Base-by-base conservation (phyloP, 2,888 invertebrate genomes). In the Pharmacophagus antenor region DNA sequence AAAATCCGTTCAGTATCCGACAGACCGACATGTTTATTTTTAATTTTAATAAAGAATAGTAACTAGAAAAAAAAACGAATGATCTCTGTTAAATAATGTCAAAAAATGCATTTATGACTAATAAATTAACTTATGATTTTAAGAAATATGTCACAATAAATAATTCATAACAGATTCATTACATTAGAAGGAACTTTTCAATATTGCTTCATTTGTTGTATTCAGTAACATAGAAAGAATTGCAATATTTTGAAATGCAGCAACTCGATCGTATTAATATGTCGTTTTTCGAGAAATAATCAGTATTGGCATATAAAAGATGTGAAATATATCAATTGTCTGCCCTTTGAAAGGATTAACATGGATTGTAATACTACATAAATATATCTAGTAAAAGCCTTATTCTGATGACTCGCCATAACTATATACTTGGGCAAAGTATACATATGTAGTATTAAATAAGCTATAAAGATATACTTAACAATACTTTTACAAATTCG, bases 121-220 rank as follows among this genome's bases (percentile, higher is more conserved):
- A 37, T n/a, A 37, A 37, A n/a, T n/a, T n/a, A n/a, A 37, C 37
- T 37, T 37, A 37, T n/a, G 15, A 15, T 37, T n/a, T n/a, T 15
- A 6, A 37, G 37, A 37, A n/a, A 37, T 37, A 37, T 37, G 37
- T n/a, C 15, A 37, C 8, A 15, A 37, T 37, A 37, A 37, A 37
- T 37, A 37, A 37, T 37, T 37, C 37, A 37, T n/a, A 37, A n/a
- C n/a, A 37, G n/a, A 37, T 37, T 37, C n/a, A 37, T 37, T n/a
- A 37, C 37, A 4, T 5, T n/a, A n/a, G 37, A n/a, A 37, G n/a
- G 15, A 37, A 15, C 15, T 15, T 37, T 37, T 37, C 37, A 37
- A 37, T 37, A 37, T 37, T 37, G 37, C n/a, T 37, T n/a, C n/a
- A n/a, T 37, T 37, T 37, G 37, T n/a, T 37, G n/a, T 8, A n/a